Conservation (phyloP, 2,888 invertebrate genomes). For the Autographa gamma region DNA sequence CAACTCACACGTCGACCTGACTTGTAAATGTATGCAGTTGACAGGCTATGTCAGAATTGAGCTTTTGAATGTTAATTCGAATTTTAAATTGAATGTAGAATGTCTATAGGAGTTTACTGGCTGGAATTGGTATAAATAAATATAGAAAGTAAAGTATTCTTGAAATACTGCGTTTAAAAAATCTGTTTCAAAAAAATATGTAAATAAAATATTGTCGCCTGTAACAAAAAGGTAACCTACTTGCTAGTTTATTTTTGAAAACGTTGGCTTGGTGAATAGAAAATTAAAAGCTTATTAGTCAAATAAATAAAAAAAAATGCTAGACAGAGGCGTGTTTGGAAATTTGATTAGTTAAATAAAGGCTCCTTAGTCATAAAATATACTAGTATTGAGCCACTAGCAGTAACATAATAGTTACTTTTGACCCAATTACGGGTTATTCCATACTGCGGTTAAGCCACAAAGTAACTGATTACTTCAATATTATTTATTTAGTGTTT, state of each 20-base stretch:
- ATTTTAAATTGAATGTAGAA: background rate
- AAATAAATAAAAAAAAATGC: no score
- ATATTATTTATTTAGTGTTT: background rate
- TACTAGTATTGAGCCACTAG: background rate
- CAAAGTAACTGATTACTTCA: background rate
- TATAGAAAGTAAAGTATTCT: no score
- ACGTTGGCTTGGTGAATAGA: no score
- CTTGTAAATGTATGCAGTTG: constrained; percentile 13
- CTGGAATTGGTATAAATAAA: no score
- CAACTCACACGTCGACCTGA: constrained; percentile 19
- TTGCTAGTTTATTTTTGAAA: no score
- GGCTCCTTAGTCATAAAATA: background rate
- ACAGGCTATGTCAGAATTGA: constrained; percentile 8
- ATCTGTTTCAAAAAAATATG: no score
- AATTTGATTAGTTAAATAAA: background rate
- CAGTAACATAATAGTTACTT: background rate
- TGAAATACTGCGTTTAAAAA: no score
- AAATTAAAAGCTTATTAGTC: no score
- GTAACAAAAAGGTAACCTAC: no score
- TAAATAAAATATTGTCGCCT: no score
- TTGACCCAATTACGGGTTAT: constrained; percentile 4
- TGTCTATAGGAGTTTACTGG: background rate
- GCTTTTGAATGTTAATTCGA: background rate
- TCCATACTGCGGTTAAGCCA: background rate
- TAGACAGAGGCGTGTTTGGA: no score